Base-by-base conservation (phyloP, 2,113 vertebrate species). In the Gallinago undulata region DNA sequence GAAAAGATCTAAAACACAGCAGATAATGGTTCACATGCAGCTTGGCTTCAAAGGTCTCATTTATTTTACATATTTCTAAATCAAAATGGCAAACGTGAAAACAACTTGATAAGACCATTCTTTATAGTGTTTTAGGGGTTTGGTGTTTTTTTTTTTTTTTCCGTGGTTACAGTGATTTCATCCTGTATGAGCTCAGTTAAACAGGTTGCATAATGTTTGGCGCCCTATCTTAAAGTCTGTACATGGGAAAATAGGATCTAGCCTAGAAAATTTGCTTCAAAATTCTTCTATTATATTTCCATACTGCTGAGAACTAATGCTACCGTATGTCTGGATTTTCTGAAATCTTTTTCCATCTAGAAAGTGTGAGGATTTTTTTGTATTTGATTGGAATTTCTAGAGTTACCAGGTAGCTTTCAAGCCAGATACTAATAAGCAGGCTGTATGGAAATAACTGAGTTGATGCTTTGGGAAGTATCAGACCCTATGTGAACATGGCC, bases 1-100 rank as follows among this genome's bases (percentile, higher is more conserved):
- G 76, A 55, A 28, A 73, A 91, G 90, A 78, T 87, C 89, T 70
- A 96, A 98, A 96, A 55, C 22, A 19, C 25, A 47, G 85, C 84
- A 97, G 87, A 89, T 70, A 87, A 70, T 41, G 25, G 41, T 78
- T 97, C 91, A 92, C 78, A 85, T 79, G 78, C 82, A 95, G 11
- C 33, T 87, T 93, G 83, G 85, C 74, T 87, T 96, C 85, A 70
- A 89, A 92, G 60, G 39, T 96, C 77, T 82, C 76, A 80, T 24
- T 97, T 51, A 92, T 95, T 97, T 95, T 97, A 89, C 31, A 73
- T 78, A 91, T 73, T 93, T 97, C 77, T 95, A 82, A 93, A 96
- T 92, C 45, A 84, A 95, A 91, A 74, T 72, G 83, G 63, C 83
- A 94, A 89, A 96, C 93, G 60, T 92, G 84, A 94, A 96, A 97